Conservation (phyloP, 1,140 invertebrate genomes). For the Panagrolaimus sp. region DNA sequence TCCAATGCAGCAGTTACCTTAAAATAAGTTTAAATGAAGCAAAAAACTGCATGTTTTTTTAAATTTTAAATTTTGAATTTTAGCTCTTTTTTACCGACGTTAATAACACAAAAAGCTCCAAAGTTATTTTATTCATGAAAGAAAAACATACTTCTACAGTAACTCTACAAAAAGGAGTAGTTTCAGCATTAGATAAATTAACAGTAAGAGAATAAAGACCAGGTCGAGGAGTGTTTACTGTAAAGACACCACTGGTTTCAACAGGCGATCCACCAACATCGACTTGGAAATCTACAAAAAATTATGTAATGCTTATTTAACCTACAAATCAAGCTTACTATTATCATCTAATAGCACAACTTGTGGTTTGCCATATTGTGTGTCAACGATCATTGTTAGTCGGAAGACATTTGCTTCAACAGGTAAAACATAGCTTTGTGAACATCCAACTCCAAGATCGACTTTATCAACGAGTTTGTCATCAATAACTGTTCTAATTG, state of each 20-base stretch:
- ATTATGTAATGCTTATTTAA: no score
- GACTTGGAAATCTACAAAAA: not conserved
- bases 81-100: no score
- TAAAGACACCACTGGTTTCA: not conserved
- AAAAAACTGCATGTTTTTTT: no score
- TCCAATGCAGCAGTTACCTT: conserved; percentile 15
- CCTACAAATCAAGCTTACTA: no score
- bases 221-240: conserved; percentile 16
- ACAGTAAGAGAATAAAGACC: conserved; percentile 22
- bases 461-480: conserved; percentile 18
- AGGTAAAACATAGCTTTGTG: conserved; percentile 7
- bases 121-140: no score
- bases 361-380: conserved; percentile 1
- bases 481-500: not conserved
- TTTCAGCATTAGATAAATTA: conserved; percentile 15
- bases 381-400: conserved; percentile 15
- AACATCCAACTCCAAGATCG: conserved; percentile 18
- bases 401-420: conserved; percentile 7
- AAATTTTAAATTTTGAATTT: no score
- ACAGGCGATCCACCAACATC: not conserved
- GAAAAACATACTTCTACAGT: conserved; percentile 24
- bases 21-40: no score
- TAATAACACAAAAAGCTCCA: no score
- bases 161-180: conserved; percentile 26
- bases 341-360: conserved; percentile 10